Percentiles rank a stretch among this genome's conserved stretches.
These are phyloP conservation scores for Calameuta pallipes DNA, from an alignment of 2,888 invertebrate species.

Conservation along the genomic window DNA sequence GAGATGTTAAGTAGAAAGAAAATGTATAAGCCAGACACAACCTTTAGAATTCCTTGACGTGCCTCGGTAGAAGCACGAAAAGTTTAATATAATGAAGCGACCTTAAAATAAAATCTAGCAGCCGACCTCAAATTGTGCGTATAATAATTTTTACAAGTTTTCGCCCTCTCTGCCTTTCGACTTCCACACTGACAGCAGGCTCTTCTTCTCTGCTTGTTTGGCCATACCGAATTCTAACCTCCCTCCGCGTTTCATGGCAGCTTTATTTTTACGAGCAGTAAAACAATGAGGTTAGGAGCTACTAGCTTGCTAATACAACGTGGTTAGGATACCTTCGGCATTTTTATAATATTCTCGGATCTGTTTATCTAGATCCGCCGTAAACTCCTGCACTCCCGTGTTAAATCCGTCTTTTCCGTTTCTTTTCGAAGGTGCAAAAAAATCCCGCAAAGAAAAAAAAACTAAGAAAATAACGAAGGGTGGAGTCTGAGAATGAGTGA, in stretches of 20 bases:
- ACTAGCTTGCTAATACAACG: neutral
- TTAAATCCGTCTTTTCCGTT: neutral
- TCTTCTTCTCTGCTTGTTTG: neutral
- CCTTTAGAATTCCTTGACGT: neutral
- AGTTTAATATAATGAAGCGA: neutral
- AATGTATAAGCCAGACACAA: neutral
- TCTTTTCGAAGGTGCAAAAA: neutral
- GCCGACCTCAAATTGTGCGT: neutral
- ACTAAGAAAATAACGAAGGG: neutral
- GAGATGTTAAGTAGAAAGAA: neutral
- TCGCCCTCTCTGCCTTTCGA: neutral
- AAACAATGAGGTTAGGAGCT: slow-evolving; percentile 4
- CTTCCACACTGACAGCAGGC: neutral
- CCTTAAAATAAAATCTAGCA: neutral
- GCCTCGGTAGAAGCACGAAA: neutral
- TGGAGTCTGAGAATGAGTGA: slow-evolving; percentile 23
- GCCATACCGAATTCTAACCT: neutral
- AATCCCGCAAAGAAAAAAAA: neutral
- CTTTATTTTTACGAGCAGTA: slow-evolving; percentile 9
- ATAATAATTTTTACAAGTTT: slow-evolving; percentile 2
- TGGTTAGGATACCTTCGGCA: neutral
- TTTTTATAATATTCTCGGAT: slow-evolving; percentile 3
- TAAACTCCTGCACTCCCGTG: neutral
- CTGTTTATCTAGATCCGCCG: neutral
- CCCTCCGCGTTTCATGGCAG: neutral